phyloP scores from a whole-genome alignment of 2,797 vertebrate genomes.

The Mus caroli region DNA sequence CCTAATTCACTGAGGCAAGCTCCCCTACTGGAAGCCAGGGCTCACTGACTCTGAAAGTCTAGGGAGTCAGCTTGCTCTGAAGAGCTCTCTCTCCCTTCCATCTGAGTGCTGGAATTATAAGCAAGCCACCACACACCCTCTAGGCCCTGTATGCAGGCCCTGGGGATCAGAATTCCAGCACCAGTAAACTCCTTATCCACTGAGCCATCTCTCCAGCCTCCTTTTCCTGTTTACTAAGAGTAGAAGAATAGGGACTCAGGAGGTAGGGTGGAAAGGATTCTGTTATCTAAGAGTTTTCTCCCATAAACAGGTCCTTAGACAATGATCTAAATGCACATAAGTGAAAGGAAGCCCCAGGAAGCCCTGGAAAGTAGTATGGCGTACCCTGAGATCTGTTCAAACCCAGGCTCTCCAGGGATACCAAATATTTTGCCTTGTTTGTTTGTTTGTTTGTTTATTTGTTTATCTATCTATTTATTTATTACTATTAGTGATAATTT shows the following conservation, averaged over 20 bases:
- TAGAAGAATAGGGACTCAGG: not conserved
- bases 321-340: slow-evolving; percentile 6
- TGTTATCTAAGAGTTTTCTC: slow-evolving; percentile 14
- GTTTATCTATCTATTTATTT: not conserved
- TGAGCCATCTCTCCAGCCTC: not conserved
- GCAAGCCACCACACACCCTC: not conserved
- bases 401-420: not conserved
- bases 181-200: not conserved
- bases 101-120: not conserved
- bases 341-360: slow-evolving; percentile 8
- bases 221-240: not conserved
- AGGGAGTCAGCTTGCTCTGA: not conserved
- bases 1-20: not conserved
- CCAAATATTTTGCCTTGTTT: not conserved
- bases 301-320: slow-evolving; percentile 18
- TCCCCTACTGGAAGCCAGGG: not conserved
- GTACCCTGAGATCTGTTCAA: not conserved
- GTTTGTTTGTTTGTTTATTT: not conserved
- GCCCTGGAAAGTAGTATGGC: not conserved
- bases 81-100: not conserved
- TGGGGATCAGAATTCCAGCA: not conserved
- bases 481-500: not conserved
- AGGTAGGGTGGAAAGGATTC: not conserved
- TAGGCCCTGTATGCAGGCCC: not conserved
- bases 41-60: not conserved